Evolutionary conservation across 2,113 vertebrate species (phyloP).

Genomic region (Ictidomys tridecemlineatus): DNA sequence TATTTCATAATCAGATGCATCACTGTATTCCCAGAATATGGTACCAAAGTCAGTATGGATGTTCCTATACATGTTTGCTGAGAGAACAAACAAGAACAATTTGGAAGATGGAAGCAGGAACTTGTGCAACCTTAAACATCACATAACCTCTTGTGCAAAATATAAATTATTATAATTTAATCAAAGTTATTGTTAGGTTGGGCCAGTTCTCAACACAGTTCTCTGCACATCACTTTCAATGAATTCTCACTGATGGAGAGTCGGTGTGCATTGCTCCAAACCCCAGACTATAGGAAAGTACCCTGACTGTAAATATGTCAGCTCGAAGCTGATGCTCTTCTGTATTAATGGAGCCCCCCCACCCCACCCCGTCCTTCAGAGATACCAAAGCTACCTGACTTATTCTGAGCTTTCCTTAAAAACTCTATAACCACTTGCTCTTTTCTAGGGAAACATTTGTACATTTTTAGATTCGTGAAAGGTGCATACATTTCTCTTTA

Average conservation of each 20-base stretch:
- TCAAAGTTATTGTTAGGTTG: neutral
- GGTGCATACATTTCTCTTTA: neutral
- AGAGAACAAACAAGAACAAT: neutral
- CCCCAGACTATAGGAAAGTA: neutral
- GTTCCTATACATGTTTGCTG: neutral
- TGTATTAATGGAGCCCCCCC: too few species aligned
- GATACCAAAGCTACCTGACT: too few species aligned
- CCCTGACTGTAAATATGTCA: neutral
- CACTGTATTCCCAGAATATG: neutral
- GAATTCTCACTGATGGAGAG: neutral
- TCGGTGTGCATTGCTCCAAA: fast-evolving
- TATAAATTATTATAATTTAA: neutral
- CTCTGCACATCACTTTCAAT: neutral
- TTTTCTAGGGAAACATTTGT: neutral
- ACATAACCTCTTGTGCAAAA: neutral
- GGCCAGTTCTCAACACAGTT: neutral
- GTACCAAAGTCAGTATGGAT: neutral
- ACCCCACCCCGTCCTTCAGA: too few species aligned
- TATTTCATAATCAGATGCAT: neutral
- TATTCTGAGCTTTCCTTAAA: neutral
- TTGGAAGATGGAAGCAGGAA: neutral
- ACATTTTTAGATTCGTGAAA: neutral
- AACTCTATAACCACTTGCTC: too few species aligned
- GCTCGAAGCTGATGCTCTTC: neutral
- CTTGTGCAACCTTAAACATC: neutral